A percentile compares a stretch with the other conserved stretches of the same genome.
phyloP scores from a whole-genome alignment of 2,888 invertebrate species.

The Campoletis raptor region DNA sequence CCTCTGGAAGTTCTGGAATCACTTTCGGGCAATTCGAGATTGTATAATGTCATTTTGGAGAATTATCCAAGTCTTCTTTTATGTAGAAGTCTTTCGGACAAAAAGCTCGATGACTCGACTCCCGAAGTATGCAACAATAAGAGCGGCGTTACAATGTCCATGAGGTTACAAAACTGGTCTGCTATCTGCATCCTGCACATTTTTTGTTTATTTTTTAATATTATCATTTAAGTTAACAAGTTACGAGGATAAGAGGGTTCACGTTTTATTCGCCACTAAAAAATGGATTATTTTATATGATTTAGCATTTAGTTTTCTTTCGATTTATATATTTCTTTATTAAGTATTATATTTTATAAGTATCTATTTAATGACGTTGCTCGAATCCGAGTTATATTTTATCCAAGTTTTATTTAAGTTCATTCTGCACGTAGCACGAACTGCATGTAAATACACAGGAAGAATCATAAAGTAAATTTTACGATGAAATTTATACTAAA shows the following conservation, averaged over 20 bases:
- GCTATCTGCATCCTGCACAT: slow-evolving; percentile 76
- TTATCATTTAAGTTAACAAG: slow-evolving; percentile 50
- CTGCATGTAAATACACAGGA: slow-evolving; percentile 9
- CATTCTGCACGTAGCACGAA: slow-evolving; percentile 47
- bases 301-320: not conserved
- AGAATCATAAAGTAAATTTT: not conserved
- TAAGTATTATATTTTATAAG: slow-evolving; percentile 4
- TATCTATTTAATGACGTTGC: not conserved
- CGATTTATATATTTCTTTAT: not conserved
- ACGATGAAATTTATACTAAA: not conserved
- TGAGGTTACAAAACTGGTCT: slow-evolving; percentile 84
- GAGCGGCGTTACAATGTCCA: slow-evolving; percentile 88
- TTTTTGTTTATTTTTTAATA: slow-evolving; percentile 65
- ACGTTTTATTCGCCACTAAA: slow-evolving; percentile 23
- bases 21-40: slow-evolving; percentile 88
- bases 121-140: slow-evolving; percentile 84
- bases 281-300: slow-evolving; percentile 42
- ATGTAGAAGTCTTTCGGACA: slow-evolving; percentile 88
- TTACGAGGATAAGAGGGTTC: not conserved
- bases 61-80: slow-evolving; percentile 90
- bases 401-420: slow-evolving; percentile 26
- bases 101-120: slow-evolving; percentile 85
- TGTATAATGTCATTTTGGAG: slow-evolving; percentile 90
- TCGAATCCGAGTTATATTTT: not conserved
- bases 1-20: slow-evolving; percentile 88